Evolutionary conservation across 2,888 invertebrate species (phyloP), one percentile per base, ranked within the genome.

Genomic region (Phrixothrix hirtus): DNA sequence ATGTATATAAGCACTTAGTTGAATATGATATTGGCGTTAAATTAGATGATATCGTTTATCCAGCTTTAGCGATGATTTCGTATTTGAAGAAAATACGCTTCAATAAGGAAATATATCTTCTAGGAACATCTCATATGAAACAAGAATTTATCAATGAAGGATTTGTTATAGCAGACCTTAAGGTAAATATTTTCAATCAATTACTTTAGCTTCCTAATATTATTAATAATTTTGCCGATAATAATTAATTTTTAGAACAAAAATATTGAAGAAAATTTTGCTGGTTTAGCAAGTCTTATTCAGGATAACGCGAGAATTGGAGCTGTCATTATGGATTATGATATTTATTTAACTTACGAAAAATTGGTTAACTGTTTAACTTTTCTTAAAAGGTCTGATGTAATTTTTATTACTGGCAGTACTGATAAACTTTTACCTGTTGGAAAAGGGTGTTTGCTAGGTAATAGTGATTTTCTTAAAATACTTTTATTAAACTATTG

Each of bases 311-410:
- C 69, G 1, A 77, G 78, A 14, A 74, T 83, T 0, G 81, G 82
- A 10, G 83, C 83, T 0, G 81, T 84, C n/a, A 75, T 83, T 1
- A 69, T 80, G 11, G 83, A 83, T 64, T 75, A 79, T 27, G 81
- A 82, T 57, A 70, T 77, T 32, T 76, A 75, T 60, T 66, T 79
- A 2, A 81, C 79, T 58, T 73, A 80, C 56, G 68, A 78, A 0
- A 81, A 80, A 65, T 37, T 83, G 25, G 77, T 79, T 60, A 78
- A 74, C 64, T 79, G 81, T 0, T 62, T 74, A 5, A 70, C 77
- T 0, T 81, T 81, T 57, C 66, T 83, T 13, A 66, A 64, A 41
- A 72, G 79, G 32, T 73, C 77, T 0, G 81, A 83, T n/a, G 81
- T 82, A 1, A 45, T 79, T 11, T 83, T 78, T 61, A 57, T 83